These are phyloP conservation scores for Octopus sinensis DNA, from an alignment of 1,140 invertebrate species.

Conservation along the genomic window DNA sequence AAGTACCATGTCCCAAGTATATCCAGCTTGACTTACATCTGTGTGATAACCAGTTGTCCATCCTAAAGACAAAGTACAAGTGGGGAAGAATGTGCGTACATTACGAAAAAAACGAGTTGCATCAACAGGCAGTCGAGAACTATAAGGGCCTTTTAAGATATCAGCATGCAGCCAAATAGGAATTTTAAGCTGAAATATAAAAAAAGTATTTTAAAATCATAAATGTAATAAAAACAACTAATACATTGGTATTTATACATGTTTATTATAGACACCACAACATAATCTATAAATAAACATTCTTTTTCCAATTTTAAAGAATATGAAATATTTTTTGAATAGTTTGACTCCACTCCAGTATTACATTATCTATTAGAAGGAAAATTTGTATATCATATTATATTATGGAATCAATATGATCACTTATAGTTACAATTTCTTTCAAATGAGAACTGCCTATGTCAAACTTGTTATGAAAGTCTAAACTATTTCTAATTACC, in stretches of 20 bases:
- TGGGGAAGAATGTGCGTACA: conserved; percentile 63
- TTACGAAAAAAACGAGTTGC: conserved; percentile 66
- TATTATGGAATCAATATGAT: too few species aligned
- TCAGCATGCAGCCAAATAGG: conserved; percentile 89
- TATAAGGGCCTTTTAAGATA: conserved; percentile 75
- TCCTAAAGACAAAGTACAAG: conserved; percentile 75
- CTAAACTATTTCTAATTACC: too few species aligned
- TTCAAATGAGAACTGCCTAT: too few species aligned
- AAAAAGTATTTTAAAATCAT: neutral
- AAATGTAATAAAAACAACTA: neutral
- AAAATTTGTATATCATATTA: too few species aligned
- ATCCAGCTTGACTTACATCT: conserved; percentile 60
- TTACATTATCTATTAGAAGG: too few species aligned
- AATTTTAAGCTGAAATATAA: conserved; percentile 64
- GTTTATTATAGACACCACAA: neutral
- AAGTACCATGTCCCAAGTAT: conserved; percentile 69
- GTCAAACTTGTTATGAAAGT: too few species aligned
- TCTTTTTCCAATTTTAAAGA: too few species aligned
- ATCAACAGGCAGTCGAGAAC: conserved; percentile 68
- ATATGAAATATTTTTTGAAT: too few species aligned
- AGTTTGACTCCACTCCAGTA: too few species aligned
- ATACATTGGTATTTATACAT: neutral
- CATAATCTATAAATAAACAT: too few species aligned
- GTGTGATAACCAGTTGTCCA: conserved; percentile 75
- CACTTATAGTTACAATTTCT: too few species aligned